Percentiles rank a stretch among this genome's conserved stretches.
Conservation (phyloP, 2,113 vertebrate species). For the Paratilapia polleni region DNA sequence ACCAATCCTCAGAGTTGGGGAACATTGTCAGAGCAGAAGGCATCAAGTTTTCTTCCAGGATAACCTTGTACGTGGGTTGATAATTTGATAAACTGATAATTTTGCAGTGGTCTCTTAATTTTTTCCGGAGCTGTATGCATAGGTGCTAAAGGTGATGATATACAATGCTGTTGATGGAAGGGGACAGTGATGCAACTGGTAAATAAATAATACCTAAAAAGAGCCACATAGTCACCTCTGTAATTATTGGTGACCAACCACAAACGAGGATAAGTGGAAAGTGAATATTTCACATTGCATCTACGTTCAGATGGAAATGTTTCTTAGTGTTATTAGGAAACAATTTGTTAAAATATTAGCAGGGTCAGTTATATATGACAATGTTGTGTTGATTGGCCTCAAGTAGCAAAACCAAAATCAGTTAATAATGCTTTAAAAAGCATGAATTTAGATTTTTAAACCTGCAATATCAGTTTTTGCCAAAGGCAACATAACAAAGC, state of each 20-base stretch:
- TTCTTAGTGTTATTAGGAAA: background rate
- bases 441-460: background rate
- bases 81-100: too few relatives aligned
- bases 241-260: background rate
- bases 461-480: background rate
- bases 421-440: background rate
- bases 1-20: too few relatives aligned
- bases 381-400: background rate
- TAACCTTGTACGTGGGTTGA: too few relatives aligned
- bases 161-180: too few relatives aligned
- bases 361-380: background rate
- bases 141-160: background rate
- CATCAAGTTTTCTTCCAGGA: too few relatives aligned
- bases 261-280: background rate
- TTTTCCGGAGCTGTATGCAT: too few relatives aligned
- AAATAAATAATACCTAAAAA: background rate
- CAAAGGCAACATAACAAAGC: background rate
- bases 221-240: background rate
- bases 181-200: background rate
- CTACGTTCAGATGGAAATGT: background rate
- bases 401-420: background rate
- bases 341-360: background rate
- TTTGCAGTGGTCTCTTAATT: too few relatives aligned
- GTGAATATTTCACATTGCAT: background rate
- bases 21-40: too few relatives aligned